phyloP scores from a whole-genome alignment of 2,888 invertebrate species.

The Nomada hirtipes region DNA sequence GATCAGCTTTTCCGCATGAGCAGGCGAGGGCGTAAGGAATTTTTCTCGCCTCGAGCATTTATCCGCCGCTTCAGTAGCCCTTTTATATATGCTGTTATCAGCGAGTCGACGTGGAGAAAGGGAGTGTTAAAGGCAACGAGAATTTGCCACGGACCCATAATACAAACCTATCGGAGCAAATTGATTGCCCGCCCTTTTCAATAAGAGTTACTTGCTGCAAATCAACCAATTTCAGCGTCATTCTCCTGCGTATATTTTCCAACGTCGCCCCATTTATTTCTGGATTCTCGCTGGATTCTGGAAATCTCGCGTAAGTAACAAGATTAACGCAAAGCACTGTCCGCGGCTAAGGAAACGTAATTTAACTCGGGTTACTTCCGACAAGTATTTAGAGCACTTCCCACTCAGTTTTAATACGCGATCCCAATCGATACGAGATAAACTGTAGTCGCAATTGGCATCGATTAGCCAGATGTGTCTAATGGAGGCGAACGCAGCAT shows the following conservation, averaged over 20 bases:
- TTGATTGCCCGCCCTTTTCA: constrained; percentile 31
- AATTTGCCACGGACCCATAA: constrained; percentile 8
- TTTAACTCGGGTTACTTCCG: constrained; percentile 6
- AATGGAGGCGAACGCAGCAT: not conserved
- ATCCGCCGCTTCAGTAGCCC: constrained; percentile 38
- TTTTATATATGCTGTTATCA: constrained; percentile 46
- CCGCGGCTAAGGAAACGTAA: constrained; percentile 17
- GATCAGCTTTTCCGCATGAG: constrained; percentile 39
- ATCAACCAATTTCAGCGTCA: constrained; percentile 4
- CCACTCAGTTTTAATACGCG: not conserved
- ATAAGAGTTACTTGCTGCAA: constrained; percentile 21
- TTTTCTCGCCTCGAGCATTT: constrained; percentile 49
- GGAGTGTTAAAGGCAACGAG: constrained; percentile 2
- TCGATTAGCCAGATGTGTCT: not conserved
- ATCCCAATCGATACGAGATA: not conserved
- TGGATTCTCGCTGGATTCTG: too few species aligned
- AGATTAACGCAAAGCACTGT: constrained; percentile 26
- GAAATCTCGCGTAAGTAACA: constrained; percentile 6
- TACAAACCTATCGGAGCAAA: constrained; percentile 29
- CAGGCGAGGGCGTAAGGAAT: constrained; percentile 29
- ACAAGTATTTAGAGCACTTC: not conserved
- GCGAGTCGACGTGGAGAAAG: not conserved
- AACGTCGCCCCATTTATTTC: not conserved
- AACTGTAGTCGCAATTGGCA: not conserved
- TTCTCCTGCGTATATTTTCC: constrained; percentile 28